phyloP scores from a whole-genome alignment of 2,888 invertebrate species.

The Nesidiocoris tenuis region DNA sequence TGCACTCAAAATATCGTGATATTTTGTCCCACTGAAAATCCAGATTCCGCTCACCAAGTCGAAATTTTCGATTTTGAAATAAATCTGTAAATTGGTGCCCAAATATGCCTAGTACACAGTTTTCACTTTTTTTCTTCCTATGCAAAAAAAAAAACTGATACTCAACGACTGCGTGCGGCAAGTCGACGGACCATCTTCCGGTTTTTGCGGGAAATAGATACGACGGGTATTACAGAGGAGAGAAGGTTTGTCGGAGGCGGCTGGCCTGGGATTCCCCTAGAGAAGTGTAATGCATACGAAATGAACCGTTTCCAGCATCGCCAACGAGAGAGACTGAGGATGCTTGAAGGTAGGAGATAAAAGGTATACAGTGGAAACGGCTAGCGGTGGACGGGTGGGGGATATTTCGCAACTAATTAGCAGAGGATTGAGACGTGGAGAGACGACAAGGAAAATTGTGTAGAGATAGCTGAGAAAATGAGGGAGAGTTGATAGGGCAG shows the following conservation, averaged over 20 bases:
- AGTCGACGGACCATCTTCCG: background rate
- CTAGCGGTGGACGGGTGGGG: background rate
- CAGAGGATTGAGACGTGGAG: slow-evolving; percentile 32
- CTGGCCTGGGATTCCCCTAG: slow-evolving; percentile 14
- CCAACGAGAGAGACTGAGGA: background rate
- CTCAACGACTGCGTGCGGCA: background rate
- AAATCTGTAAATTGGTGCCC: no score
- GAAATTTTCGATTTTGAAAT: no score
- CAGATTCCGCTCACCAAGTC: no score
- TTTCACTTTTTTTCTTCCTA: no score
- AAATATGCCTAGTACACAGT: no score
- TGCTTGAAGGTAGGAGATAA: background rate
- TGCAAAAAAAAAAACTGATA: background rate
- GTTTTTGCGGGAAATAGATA: background rate
- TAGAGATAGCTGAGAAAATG: background rate
- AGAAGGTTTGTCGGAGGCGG: background rate
- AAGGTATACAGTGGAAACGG: background rate
- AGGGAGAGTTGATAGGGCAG: background rate
- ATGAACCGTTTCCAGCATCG: slow-evolving; percentile 18
- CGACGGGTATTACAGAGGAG: background rate
- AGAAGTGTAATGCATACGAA: slow-evolving; percentile 43
- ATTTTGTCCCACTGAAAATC: no score
- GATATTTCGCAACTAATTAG: slow-evolving; percentile 41
- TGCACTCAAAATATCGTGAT: no score
- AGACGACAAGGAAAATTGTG: background rate